Evolutionary conservation across 2,797 vertebrate species (phyloP), one percentile per base, ranked within the genome.

Genomic region (Ibycter americanus): DNA sequence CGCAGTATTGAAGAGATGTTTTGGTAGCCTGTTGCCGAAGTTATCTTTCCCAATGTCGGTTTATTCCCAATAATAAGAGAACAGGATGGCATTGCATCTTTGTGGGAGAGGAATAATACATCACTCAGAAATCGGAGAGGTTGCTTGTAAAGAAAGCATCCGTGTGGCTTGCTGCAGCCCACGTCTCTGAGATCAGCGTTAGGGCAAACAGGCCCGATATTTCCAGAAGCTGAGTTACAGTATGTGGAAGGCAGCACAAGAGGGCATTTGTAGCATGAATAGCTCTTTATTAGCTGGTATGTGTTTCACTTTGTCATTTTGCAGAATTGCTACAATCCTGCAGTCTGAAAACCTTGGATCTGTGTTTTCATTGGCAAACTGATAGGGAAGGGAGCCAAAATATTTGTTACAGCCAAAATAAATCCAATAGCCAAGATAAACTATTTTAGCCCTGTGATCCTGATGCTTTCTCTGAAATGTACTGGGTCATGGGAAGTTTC

Each of bases 351-450:
- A 92, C 91, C 95, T 93, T 92, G 96, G 58, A 87, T 96, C 90
- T 93, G n/a, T 98, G 90, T 97, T 98, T 97, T 97, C 96, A 13
- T 94, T 97, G 97, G 98, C 97, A 95, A 82, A 91, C 59, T 38
- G 92, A 86, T 96, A 96, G 89, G 80, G 96, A 81, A 95, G 72
- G 79, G 94, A 96, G 93, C 96, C 97, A 97, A 95, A 97, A 93
- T 93, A 94, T 88, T 97, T 95, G 94, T 97, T 97, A 87, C 62
- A 97, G 96, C 91, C 96, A 94, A 94, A 96, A 96, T 80, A 91
- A 80, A 87, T 31, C 58, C 65, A 40, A 70, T 93, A 79, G 96
- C 97, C 96, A 97, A 98, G 92, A 96, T 80, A 97, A 97, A 93
- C 78, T 68, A 63, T 92, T 93, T 82, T 66, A 96, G 92, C 74